Conservation (phyloP, 2,113 vertebrate species). For the Lepidothrix coronata region DNA sequence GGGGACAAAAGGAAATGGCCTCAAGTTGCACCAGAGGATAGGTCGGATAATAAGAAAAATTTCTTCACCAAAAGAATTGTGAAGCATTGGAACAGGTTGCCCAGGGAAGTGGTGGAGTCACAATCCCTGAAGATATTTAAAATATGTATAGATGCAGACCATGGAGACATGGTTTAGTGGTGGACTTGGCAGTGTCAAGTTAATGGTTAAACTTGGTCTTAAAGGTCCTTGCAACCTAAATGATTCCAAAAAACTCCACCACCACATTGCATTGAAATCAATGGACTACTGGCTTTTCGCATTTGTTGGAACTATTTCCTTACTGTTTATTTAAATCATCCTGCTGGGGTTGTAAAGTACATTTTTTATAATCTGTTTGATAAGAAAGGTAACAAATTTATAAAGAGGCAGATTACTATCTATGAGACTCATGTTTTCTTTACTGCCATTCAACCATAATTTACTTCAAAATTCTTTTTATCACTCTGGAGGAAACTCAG, state of each 20-base stretch:
- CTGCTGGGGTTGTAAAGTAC: background rate
- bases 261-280: background rate
- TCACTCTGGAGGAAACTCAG: background rate
- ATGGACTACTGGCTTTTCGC: background rate
- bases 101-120: background rate
- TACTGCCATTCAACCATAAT: background rate
- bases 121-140: background rate
- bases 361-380: background rate
- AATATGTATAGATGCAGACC: background rate
- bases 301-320: background rate
- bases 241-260: background rate
- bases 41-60: background rate
- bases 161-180: background rate
- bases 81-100: background rate
- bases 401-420: background rate
- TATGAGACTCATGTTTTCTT: background rate
- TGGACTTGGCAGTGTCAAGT: background rate
- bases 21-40: background rate
- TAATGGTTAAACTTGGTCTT: rapidly evolving
- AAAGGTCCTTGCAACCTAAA: background rate
- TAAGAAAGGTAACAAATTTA: background rate
- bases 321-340: background rate
- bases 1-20: background rate
- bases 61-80: background rate
- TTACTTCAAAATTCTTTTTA: background rate